Evolutionary conservation across 2,113 vertebrate species (phyloP).

Genomic region (Chamaea fasciata): DNA sequence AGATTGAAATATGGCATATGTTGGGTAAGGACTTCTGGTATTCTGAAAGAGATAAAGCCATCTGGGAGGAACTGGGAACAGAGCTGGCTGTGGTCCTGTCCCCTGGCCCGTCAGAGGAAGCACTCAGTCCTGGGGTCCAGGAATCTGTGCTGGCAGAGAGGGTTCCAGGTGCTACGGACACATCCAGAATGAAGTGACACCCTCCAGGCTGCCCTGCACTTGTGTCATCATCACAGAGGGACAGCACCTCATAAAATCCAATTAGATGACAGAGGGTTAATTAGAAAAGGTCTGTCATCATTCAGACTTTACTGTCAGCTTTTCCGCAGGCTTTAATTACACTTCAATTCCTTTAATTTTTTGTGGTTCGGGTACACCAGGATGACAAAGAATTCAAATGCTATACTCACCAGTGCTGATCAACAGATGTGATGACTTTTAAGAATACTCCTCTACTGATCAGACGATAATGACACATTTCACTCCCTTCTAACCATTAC

Average conservation of each 20-base stretch:
- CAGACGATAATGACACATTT: background rate
- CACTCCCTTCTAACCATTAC: background rate
- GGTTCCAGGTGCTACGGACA: background rate
- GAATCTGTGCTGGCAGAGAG: too few relatives aligned
- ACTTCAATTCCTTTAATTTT: background rate
- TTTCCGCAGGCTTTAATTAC: background rate
- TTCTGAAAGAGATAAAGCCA: background rate
- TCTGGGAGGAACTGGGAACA: background rate
- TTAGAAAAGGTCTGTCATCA: background rate
- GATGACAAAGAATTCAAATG: background rate
- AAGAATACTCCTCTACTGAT: background rate
- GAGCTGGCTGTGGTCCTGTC: background rate
- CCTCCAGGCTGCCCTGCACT: background rate
- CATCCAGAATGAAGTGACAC: background rate
- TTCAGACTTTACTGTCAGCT: background rate
- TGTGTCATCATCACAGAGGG: background rate
- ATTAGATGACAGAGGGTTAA: background rate
- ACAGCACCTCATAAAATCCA: background rate
- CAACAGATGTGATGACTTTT: background rate
- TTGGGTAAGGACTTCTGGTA: fast-evolving
- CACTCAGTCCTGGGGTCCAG: background rate
- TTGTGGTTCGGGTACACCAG: background rate
- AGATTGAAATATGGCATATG: background rate
- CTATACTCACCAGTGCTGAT: background rate
- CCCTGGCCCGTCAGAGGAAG: background rate